Percentiles rank a stretch among this genome's conserved stretches.
Evolutionary conservation across 2,888 invertebrate genomes (phyloP).

Genomic region (Schizotus pectinicornis): DNA sequence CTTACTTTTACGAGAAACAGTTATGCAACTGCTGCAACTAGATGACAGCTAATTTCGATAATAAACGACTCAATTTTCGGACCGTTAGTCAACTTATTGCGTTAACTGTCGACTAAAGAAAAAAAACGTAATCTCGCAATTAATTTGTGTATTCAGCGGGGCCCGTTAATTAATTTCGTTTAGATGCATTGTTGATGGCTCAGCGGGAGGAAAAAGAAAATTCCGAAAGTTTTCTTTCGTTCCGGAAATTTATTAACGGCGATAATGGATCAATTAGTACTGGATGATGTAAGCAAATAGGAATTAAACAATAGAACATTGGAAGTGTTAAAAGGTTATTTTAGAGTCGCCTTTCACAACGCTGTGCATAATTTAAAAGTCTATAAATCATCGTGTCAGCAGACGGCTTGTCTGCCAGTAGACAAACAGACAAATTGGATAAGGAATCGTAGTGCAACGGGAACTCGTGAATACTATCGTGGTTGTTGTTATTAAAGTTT

Average conservation of each 20-base stretch:
- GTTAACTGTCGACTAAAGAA: too few relatives aligned
- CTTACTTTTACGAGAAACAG: too few relatives aligned
- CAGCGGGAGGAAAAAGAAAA: too few relatives aligned
- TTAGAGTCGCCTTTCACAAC: constrained; percentile 16
- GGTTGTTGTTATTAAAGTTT: neutral
- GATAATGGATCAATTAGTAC: constrained; percentile 5
- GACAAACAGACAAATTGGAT: constrained; percentile 7
- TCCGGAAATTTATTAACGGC: neutral
- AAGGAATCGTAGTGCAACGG: constrained; percentile 9
- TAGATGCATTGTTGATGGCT: too few relatives aligned
- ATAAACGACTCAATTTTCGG: too few relatives aligned
- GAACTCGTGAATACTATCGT: constrained; percentile 4
- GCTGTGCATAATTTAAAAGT: constrained; percentile 18
- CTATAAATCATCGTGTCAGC: constrained; percentile 16
- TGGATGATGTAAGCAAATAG: constrained; percentile 17
- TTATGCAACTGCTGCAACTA: too few relatives aligned
- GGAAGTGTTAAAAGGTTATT: constrained; percentile 11
- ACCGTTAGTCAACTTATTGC: too few relatives aligned
- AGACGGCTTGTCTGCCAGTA: constrained; percentile 14
- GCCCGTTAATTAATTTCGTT: too few relatives aligned
- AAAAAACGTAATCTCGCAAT: too few relatives aligned
- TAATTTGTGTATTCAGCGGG: too few relatives aligned
- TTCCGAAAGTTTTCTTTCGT: too few relatives aligned
- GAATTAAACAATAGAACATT: constrained; percentile 14
- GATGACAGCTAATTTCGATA: too few relatives aligned